Percentiles rank a stretch among this genome's conserved stretches.
Evolutionary conservation across 2,797 vertebrate genomes (phyloP).

Genomic region (Austrolebias charrua): DNA sequence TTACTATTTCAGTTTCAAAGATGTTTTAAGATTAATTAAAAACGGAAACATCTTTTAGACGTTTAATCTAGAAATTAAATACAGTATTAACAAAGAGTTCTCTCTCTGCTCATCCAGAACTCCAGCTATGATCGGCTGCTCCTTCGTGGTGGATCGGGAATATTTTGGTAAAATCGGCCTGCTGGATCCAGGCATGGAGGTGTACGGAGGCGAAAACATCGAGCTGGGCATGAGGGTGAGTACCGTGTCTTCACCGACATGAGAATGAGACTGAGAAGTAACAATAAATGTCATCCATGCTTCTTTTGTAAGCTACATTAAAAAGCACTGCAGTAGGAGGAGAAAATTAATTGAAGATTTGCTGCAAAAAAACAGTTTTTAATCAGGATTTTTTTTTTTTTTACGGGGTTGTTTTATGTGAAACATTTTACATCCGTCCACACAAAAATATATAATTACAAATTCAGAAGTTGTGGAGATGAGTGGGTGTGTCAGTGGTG

Average conservation of each 20-base stretch:
- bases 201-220: constrained; percentile 97
- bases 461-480: constrained; percentile 42
- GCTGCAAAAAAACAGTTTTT: constrained; percentile 36
- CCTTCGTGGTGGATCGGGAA: constrained; percentile 93
- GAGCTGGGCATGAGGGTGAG: constrained; percentile 98
- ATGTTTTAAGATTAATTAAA: background rate
- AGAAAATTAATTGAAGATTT: constrained; percentile 30
- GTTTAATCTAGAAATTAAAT: background rate
- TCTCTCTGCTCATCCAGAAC: constrained; percentile 79
- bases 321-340: constrained; percentile 13
- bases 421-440: constrained; percentile 20
- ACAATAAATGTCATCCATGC: constrained; percentile 6
- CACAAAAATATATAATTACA: constrained; percentile 58
- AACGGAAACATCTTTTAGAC: background rate
- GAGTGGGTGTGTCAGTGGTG: background rate
- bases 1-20: background rate
- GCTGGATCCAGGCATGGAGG: constrained; percentile 97
- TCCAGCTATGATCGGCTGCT: constrained; percentile 98
- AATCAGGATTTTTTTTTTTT: constrained; percentile 41
- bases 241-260: constrained; percentile 21
- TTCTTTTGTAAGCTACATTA: constrained; percentile 14
- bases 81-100: background rate
- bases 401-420: constrained; percentile 17
- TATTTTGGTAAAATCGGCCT: constrained; percentile 97
- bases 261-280: constrained; percentile 9